Conservation (phyloP, 2,797 vertebrate genomes). For the Mycteria americana region DNA sequence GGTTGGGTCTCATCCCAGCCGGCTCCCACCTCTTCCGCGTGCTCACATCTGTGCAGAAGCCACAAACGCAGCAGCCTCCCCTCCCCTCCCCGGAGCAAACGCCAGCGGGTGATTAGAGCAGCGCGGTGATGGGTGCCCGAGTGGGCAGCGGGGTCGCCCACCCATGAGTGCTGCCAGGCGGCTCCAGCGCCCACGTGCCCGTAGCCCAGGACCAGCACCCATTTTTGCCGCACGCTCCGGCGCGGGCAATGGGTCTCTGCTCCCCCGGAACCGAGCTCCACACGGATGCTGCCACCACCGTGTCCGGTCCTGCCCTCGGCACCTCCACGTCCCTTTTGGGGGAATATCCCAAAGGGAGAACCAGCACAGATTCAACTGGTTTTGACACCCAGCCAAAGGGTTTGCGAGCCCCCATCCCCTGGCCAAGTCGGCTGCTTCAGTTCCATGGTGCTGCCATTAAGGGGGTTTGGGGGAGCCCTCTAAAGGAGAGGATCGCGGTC, state of each 20-base stretch:
- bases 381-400: not conserved
- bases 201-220: not conserved
- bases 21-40: not conserved
- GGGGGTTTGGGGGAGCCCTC: not conserved
- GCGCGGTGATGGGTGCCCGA: not conserved
- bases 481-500: not conserved
- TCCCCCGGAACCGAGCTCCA: not conserved
- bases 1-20: not conserved
- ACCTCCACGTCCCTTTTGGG: not conserved
- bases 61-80: not conserved
- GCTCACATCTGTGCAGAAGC: not conserved
- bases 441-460: not conserved
- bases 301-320: not conserved
- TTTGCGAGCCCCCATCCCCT: not conserved
- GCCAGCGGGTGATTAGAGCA: not conserved
- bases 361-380: not conserved
- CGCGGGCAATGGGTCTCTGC: not conserved
- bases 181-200: not conserved
- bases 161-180: rapidly evolving
- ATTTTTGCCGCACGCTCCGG: not conserved
- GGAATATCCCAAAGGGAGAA: not conserved
- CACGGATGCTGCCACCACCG: rapidly evolving
- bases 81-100: not conserved
- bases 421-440: not conserved
- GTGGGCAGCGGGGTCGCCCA: not conserved